Base-by-base conservation (phyloP, 2,888 invertebrate species). In the Pegoplata infirma region DNA sequence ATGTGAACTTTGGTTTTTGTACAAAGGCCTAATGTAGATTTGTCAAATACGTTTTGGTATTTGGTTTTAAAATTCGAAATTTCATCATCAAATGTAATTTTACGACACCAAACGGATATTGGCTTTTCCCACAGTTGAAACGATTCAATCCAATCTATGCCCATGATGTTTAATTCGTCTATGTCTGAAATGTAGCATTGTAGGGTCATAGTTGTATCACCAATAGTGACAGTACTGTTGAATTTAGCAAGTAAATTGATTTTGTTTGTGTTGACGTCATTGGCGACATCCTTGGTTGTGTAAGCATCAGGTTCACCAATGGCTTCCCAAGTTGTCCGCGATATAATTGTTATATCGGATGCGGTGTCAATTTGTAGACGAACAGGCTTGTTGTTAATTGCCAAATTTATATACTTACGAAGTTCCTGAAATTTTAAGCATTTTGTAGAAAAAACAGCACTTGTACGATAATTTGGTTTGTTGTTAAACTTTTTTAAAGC, bases 321-420 rank as follows among this genome's bases (percentile, higher is more conserved):
- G 3, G 47, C 7, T 49, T 80, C 64, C 77, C 77, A 77, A 12
- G 40, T 75, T 40, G 36, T 14, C 14, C 8, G 19, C 28, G 55
- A 71, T 66, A 71, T 75, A 1, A 79, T 44, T 7, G 61, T 67
- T 19, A 78, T 74, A n/a, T 78, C 73, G n/a, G 78, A 74, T 12
- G 63, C 78, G n/a, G 78, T 74, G 25, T 73, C 64, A 19, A 74
- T 69, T 32, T 74, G 76, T 17, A 73, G 23, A 7, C 17, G 21
- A 46, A 72, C 53, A 16, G 56, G 51, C 1, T 21, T 61, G 4
- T 21, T 36, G 32, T 58, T 73, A 14, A 73, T 61, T 5, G 8
- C 2, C 5, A 67, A 51, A 8, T 58, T 68, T 25, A 44, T 21
- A 28, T 72, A 72, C 47, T 72, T 77, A 17, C 77, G 55, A 17